Conservation (phyloP, 2,888 invertebrate species). For the Caenorhabditis angaria region DNA sequence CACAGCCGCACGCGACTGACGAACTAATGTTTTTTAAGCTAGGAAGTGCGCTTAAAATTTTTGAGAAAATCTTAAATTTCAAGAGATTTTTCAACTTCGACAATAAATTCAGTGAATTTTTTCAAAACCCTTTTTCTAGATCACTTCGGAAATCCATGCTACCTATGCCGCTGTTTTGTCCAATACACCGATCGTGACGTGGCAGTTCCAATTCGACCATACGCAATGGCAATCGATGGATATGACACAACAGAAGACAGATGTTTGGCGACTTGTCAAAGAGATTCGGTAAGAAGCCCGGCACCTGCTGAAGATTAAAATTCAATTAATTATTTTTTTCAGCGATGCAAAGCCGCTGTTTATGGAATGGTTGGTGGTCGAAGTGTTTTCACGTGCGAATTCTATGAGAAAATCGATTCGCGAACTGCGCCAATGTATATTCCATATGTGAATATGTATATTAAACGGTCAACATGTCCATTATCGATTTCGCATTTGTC, state of each 20-base stretch:
- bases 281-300: constrained; percentile 50
- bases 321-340: constrained; percentile 19
- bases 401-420: constrained; percentile 60
- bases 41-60: too few species aligned
- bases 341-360: constrained; percentile 68
- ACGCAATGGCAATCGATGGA: constrained; percentile 63
- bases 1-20: too few species aligned
- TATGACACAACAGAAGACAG: constrained; percentile 68
- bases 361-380: constrained; percentile 70
- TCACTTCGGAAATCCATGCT: constrained; percentile 68
- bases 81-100: too few species aligned
- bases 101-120: background rate
- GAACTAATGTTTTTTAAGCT: too few species aligned
- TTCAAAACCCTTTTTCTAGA: constrained; percentile 28
- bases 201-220: constrained; percentile 59
- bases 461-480: constrained; percentile 57
- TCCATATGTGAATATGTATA: constrained; percentile 68
- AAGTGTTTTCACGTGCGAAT: constrained; percentile 70
- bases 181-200: constrained; percentile 70
- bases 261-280: constrained; percentile 67
- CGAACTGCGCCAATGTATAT: constrained; percentile 60
- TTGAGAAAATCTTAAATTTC: too few species aligned
- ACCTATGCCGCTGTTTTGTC: constrained; percentile 69
- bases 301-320: background rate
- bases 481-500: constrained; percentile 54